Evolutionary conservation across 2,888 invertebrate genomes (phyloP).

Genomic region (Tachina fera): DNA sequence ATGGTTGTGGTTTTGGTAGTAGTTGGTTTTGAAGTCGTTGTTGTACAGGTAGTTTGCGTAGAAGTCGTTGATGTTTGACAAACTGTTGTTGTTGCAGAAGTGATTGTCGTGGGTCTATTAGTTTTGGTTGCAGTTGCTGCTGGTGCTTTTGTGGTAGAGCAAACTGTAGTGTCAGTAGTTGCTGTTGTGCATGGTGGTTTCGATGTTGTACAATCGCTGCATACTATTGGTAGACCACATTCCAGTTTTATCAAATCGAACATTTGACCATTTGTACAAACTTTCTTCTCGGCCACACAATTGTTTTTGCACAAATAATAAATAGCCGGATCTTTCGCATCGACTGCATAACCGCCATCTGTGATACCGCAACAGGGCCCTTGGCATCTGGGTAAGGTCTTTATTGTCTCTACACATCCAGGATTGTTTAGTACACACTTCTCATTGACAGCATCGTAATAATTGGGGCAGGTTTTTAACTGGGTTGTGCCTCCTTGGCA

Average conservation of each 20-base stretch:
- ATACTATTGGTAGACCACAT: constrained; percentile 65
- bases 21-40: neutral
- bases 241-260: constrained; percentile 70
- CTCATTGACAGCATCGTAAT: constrained; percentile 75
- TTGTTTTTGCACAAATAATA: constrained; percentile 71
- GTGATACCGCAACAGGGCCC: constrained; percentile 69
- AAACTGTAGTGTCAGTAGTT: neutral
- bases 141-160: constrained; percentile 11
- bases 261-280: constrained; percentile 63
- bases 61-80: constrained; percentile 28
- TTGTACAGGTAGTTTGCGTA: neutral
- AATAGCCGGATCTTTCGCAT: constrained; percentile 57
- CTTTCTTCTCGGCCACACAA: constrained; percentile 15
- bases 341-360: constrained; percentile 68
- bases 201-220: constrained; percentile 16
- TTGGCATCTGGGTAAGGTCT: constrained; percentile 20
- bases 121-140: constrained; percentile 3
- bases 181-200: constrained; percentile 30
- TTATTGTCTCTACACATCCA: constrained; percentile 75
- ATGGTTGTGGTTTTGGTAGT: constrained; percentile 11
- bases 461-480: constrained; percentile 73
- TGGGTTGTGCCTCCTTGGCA: constrained; percentile 75
- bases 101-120: neutral
- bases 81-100: constrained; percentile 12
- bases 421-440: constrained; percentile 76